These are phyloP conservation scores for Capitulum mitella DNA, from an alignment of 2,888 invertebrate species.

Conservation along the genomic window DNA sequence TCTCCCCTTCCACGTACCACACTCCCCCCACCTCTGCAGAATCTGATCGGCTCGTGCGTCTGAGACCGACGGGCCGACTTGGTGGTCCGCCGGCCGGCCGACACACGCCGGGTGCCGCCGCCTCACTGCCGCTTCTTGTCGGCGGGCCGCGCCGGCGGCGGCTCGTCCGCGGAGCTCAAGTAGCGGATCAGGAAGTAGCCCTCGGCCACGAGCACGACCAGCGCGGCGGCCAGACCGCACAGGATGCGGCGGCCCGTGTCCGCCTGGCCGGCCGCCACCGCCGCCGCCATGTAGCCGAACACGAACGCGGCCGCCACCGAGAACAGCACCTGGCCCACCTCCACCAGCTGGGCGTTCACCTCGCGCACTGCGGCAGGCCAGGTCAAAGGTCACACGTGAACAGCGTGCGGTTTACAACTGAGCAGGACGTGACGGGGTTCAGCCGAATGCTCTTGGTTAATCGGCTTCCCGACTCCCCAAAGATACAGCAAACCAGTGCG, in stretches of 20 bases:
- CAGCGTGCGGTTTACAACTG: no score
- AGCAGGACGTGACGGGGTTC: not conserved
- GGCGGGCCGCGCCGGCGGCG: not conserved
- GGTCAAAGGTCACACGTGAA: no score
- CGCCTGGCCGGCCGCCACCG: not conserved
- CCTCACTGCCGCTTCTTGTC: not conserved
- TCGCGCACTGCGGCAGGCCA: not conserved
- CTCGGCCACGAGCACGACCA: conserved; percentile 16
- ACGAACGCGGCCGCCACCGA: conserved; percentile 12
- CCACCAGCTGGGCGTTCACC: conserved; percentile 25
- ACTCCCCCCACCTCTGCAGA: no score
- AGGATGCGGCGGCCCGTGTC: not conserved
- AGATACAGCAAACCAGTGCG: no score
- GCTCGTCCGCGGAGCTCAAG: not conserved
- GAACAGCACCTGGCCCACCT: conserved; percentile 13
- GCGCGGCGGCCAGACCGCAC: not conserved
- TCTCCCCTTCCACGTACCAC: no score
- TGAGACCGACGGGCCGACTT: no score
- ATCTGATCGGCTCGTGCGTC: no score
- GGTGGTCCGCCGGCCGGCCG: no score
- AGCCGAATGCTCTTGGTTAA: no score
- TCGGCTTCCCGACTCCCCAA: no score
- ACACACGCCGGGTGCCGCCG: no score
- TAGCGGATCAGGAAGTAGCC: conserved; percentile 9
- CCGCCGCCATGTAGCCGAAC: conserved; percentile 17